Evolutionary conservation across 1,140 invertebrate genomes (phyloP), one percentile per base, ranked within the genome.

Genomic region (Bombus turneri): DNA sequence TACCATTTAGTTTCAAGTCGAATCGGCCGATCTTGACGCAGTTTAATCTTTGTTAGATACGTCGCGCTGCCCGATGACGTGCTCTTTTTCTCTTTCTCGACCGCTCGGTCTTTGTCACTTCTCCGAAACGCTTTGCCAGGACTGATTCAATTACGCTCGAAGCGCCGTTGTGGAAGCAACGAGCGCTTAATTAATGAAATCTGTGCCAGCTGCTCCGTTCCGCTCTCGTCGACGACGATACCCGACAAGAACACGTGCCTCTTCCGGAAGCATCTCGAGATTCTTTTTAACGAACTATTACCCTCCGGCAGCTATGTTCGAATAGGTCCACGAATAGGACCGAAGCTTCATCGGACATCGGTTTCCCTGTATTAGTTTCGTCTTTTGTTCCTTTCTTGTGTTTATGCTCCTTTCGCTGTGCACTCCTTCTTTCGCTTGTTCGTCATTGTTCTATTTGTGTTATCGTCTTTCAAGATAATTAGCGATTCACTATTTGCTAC

Each of bases 121-220:
- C 81, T 73, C 53, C 88, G 76, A 91, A 91, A 87, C 86, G 90
- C 86, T 91, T 91, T 88, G 83, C 80, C 82, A 75, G 85, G 84
- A 72, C 85, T 86, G 90, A 93, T 93, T 92, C 88, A 93, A 93
- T 93, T 91, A 92, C 88, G 87, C 88, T 74, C 74, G 88, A 91
- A 89, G 90, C 86, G 88, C 81, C 87, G 90, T 92, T 92, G 90
- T 92, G 88, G 81, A 86, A 91, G 86, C 88, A 91, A 90, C 90
- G 92, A 90, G 92, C 87, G 88, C 90, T 93, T 93, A 92, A 93
- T 93, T 93, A 93, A 93, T 92, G 91, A 93, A 93, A 93, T 93
- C 92, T 88, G 90, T 90, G 91, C 90, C 91, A 90, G 92, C 87
- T 88, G 89, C 85, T 83, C 83, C 41, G 31, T 83, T 80, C 53